Evolutionary conservation across 2,113 vertebrate species (phyloP).

Genomic region (Pterocles gutturalis): DNA sequence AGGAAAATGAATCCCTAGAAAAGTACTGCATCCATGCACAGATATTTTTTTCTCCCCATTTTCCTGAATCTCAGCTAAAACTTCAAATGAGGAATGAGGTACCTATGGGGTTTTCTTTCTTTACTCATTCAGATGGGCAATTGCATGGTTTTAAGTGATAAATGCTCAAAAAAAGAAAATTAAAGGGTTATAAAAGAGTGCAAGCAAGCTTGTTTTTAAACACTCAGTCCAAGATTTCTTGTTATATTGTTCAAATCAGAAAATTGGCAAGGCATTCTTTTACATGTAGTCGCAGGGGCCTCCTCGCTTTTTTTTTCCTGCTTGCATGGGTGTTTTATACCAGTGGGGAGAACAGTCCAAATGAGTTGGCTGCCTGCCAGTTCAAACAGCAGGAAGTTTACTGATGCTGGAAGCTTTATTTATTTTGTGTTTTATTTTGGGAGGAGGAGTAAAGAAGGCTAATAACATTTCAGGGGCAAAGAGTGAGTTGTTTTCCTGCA

Average conservation of each 20-base stretch:
- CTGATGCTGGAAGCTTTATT: conserved; percentile 41
- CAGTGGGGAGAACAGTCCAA: not conserved
- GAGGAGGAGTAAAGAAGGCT: conserved; percentile 32
- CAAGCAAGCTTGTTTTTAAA: not conserved
- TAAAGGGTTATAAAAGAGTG: not conserved
- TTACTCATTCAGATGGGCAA: not conserved
- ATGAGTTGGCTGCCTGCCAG: conserved; percentile 33
- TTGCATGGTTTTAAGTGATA: conserved; percentile 29
- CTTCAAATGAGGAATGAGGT: conserved; percentile 3
- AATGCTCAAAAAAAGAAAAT: not conserved
- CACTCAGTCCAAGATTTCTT: not conserved
- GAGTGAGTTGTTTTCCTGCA: conserved; percentile 18
- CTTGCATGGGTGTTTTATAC: not conserved
- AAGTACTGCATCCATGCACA: not conserved
- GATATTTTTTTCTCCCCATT: not conserved
- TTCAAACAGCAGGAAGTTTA: conserved; percentile 44
- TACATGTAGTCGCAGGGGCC: not conserved
- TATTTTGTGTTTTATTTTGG: conserved; percentile 48
- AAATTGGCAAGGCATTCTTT: not conserved
- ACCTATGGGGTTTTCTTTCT: not conserved
- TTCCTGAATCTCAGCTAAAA: not conserved
- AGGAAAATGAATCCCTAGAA: not conserved
- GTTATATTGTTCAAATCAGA: not conserved
- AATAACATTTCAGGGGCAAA: conserved; percentile 38
- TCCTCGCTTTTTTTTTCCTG: not conserved